Percentiles rank a stretch among this genome's conserved stretches.
Conservation (phyloP, 2,113 vertebrate genomes). For the Poeciliopsis turrubarensis region DNA sequence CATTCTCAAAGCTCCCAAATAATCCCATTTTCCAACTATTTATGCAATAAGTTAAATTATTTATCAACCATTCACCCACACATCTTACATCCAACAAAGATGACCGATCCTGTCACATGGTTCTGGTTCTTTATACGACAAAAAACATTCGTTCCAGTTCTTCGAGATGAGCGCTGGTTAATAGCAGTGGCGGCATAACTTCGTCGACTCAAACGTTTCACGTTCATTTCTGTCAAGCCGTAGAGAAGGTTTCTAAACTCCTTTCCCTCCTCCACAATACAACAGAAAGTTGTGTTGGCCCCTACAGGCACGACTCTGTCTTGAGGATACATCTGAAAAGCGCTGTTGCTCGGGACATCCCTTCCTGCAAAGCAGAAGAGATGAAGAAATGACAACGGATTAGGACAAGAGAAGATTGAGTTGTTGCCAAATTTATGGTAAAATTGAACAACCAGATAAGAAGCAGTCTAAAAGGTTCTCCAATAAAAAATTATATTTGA, state of each 20-base stretch:
- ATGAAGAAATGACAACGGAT: background rate
- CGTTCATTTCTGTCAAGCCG: background rate
- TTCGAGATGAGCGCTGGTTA: slow-evolving; percentile 17
- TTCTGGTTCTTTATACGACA: background rate
- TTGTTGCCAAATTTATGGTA: background rate
- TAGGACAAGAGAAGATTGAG: background rate
- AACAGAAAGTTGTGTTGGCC: slow-evolving; percentile 75
- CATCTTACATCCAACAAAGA: slow-evolving; percentile 81
- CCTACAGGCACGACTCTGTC: slow-evolving; percentile 65
- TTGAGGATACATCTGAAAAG: slow-evolving; percentile 52
- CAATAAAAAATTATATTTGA: background rate
- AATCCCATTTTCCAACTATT: no score
- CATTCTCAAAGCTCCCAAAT: no score
- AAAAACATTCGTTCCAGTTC: slow-evolving; percentile 61
- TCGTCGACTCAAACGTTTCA: slow-evolving; percentile 67
- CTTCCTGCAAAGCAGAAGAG: slow-evolving; percentile 53
- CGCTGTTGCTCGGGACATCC: slow-evolving; percentile 46
- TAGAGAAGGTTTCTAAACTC: slow-evolving; percentile 14
- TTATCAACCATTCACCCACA: background rate
- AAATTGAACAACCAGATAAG: background rate
- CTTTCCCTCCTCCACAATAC: slow-evolving; percentile 63
- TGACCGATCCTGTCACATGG: slow-evolving; percentile 43
- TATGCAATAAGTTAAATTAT: no score
- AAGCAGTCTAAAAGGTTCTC: background rate
- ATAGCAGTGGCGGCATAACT: slow-evolving; percentile 56